These are phyloP conservation scores for Drosophila ustulata DNA, from an alignment of 2,888 invertebrate species.

Conservation along the genomic window DNA sequence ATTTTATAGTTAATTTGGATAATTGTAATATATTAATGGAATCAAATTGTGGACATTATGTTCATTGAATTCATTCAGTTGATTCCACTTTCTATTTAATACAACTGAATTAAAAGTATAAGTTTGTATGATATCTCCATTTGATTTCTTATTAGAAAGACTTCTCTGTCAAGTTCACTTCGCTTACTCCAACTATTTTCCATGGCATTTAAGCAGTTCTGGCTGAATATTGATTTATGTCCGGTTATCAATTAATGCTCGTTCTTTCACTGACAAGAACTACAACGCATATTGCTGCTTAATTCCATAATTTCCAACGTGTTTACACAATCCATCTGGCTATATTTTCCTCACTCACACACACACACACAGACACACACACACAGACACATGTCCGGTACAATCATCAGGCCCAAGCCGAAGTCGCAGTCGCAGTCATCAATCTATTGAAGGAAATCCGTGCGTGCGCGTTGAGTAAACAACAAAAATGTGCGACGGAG, in stretches of 20 bases:
- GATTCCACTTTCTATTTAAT: no score
- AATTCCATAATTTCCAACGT: slow-evolving; percentile 77
- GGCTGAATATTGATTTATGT: slow-evolving; percentile 1
- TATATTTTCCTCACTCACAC: slow-evolving; percentile 51
- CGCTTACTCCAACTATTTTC: neutral
- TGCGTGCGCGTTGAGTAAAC: slow-evolving; percentile 71
- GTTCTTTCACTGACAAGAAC: slow-evolving; percentile 44
- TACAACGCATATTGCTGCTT: slow-evolving; percentile 62
- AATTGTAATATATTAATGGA: no score
- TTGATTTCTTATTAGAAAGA: neutral
- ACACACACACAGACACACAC: slow-evolving; percentile 13
- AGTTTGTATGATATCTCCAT: neutral
- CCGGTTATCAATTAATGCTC: slow-evolving; percentile 58
- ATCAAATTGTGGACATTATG: no score
- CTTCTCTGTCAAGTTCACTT: neutral
- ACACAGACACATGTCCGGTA: slow-evolving; percentile 48
- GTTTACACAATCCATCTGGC: slow-evolving; percentile 81
- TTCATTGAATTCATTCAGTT: no score
- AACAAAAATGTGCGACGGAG: slow-evolving; percentile 50
- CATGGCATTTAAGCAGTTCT: neutral
- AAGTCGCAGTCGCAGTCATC: slow-evolving; percentile 57
- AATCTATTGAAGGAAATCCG: slow-evolving; percentile 74
- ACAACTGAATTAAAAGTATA: no score
- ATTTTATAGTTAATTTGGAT: no score
- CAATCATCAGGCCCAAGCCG: slow-evolving; percentile 62